These are phyloP conservation scores for Microdon myrmicae DNA, from an alignment of 2,888 invertebrate genomes.

Conservation along the genomic window DNA sequence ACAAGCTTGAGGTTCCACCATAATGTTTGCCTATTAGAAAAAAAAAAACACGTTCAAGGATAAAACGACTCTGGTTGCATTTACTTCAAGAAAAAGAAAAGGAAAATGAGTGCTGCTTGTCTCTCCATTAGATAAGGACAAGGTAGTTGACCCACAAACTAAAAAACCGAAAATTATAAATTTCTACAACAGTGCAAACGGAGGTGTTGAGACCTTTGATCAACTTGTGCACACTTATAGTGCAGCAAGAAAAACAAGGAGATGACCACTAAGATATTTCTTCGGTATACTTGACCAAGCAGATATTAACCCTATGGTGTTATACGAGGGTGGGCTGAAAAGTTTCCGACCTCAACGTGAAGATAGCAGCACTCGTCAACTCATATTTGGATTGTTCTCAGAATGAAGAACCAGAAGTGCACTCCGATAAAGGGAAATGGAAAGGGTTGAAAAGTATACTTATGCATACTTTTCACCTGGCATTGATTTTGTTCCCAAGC, in stretches of 20 bases:
- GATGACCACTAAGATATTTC: slow-evolving; percentile 24
- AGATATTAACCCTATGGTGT: slow-evolving; percentile 13
- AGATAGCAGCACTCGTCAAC: no score
- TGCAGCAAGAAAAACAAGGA: slow-evolving; percentile 13
- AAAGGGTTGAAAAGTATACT: no score
- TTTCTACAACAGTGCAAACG: slow-evolving; percentile 14
- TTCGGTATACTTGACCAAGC: slow-evolving; percentile 25
- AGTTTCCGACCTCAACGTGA: no score
- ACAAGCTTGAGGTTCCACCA: slow-evolving; percentile 41
- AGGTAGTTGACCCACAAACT: slow-evolving; percentile 5
- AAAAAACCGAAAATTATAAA: slow-evolving; percentile 15
- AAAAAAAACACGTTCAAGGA: slow-evolving; percentile 12
- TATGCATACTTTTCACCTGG: no score
- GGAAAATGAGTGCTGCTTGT: slow-evolving; percentile 17
- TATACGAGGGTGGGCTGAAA: no score
- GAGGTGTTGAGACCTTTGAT: slow-evolving; percentile 17
- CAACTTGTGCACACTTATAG: slow-evolving; percentile 13
- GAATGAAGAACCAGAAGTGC: no score
- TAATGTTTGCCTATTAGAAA: slow-evolving; percentile 13
- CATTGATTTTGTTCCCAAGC: no score
- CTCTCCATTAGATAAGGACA: slow-evolving; percentile 11
- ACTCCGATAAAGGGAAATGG: no score
- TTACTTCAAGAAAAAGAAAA: slow-evolving; percentile 14
- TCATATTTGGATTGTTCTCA: no score
- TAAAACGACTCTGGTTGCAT: slow-evolving; percentile 13